phyloP scores from a whole-genome alignment of 2,113 vertebrate genomes.

The Heterocephalus glaber region DNA sequence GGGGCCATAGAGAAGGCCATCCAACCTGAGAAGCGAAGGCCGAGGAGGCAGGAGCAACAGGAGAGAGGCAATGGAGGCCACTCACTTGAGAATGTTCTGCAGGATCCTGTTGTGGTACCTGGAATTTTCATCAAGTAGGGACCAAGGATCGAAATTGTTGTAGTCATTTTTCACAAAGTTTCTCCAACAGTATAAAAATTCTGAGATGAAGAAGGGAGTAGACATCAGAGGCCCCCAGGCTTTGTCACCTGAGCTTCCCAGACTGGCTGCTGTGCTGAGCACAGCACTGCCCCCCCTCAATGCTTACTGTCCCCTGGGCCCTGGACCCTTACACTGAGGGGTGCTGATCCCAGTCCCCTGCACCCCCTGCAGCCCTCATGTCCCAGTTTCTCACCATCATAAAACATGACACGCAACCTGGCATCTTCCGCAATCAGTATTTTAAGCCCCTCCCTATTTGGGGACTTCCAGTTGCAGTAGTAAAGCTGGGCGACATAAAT shows the following conservation, averaged over 20 bases:
- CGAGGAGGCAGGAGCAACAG: fast-evolving
- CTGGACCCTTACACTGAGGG: neutral
- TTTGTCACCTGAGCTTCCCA: neutral
- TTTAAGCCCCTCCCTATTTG: fast-evolving
- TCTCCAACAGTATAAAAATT: slow-evolving; percentile 37
- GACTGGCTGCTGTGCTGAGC: neutral
- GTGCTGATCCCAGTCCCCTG: neutral
- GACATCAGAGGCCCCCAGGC: neutral
- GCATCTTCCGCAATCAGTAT: fast-evolving
- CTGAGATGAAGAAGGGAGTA: neutral
- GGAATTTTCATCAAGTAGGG: fast-evolving
- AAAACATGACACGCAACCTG: neutral
- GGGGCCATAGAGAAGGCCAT: neutral
- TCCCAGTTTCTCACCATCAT: neutral
- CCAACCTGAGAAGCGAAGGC: fast-evolving
- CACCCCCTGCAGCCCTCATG: fast-evolving
- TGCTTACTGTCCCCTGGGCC: neutral
- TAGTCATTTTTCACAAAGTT: neutral
- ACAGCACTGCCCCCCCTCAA: neutral
- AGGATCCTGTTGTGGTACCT: fast-evolving
- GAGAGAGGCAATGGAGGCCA: neutral
- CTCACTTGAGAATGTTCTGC: neutral
- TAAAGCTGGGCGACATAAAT: slow-evolving; percentile 24
- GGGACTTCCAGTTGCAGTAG: fast-evolving
- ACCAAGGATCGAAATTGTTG: neutral